phyloP scores from a whole-genome alignment of 2,797 vertebrate genomes.

The Spinibarbus caldwelli region DNA sequence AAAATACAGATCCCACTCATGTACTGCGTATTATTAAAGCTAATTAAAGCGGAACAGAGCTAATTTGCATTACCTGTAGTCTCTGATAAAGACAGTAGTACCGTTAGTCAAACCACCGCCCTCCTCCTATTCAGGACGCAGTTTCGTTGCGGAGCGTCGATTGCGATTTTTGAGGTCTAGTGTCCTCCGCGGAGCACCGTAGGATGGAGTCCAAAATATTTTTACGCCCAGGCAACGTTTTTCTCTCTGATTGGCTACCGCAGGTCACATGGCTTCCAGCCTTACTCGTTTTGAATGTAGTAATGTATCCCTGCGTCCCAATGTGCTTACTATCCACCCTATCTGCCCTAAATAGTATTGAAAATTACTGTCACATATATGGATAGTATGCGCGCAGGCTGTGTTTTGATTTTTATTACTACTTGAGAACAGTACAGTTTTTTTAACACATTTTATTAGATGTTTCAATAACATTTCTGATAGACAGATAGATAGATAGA shows the following conservation, averaged over 20 bases:
- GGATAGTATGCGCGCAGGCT: no score
- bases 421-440: not conserved
- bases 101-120: conserved; percentile 25
- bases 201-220: not conserved
- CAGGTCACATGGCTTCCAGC: conserved; percentile 34
- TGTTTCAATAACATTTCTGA: not conserved
- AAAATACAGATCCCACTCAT: not conserved
- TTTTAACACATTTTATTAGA: not conserved
- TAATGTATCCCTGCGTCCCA: no score
- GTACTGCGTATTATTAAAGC: not conserved
- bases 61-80: conserved; percentile 16
- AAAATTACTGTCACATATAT: no score
- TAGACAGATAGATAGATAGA: not conserved
- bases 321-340: no score
- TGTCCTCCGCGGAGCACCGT: conserved; percentile 5
- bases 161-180: not conserved
- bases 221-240: not conserved
- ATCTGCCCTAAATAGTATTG: no score
- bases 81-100: not conserved
- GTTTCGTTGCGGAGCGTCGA: not conserved
- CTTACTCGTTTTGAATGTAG: not conserved
- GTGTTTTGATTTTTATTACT: not conserved
- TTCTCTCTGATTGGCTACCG: conserved; percentile 49
- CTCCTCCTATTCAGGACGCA: not conserved
- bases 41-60: not conserved